Percentiles rank a stretch among this genome's conserved stretches.
phyloP scores from a whole-genome alignment of 2,888 invertebrate genomes.

The Caenorhabditis sp. region DNA sequence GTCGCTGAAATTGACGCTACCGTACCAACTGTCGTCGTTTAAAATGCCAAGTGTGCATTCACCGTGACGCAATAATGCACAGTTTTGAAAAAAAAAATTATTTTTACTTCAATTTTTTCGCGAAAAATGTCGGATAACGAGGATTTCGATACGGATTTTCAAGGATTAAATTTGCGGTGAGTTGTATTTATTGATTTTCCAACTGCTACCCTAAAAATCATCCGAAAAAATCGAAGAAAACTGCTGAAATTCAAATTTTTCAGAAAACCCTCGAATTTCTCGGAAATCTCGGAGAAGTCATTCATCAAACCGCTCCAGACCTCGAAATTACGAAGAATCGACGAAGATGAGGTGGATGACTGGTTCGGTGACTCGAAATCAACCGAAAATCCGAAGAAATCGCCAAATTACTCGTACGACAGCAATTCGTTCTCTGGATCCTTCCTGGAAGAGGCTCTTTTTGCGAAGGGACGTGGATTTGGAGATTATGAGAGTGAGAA shows the following conservation, averaged over 20 bases:
- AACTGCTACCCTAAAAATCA: too few species aligned
- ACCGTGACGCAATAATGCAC: neutral
- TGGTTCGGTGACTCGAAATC: neutral
- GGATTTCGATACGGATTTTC: conserved; percentile 23
- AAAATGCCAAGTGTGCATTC: neutral
- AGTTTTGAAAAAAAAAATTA: too few species aligned
- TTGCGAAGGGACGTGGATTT: conserved; percentile 14
- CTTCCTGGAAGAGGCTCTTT: conserved; percentile 18
- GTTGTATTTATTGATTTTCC: neutral
- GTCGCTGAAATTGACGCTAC: neutral
- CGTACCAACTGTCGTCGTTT: conserved; percentile 9
- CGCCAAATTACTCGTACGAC: conserved; percentile 1
- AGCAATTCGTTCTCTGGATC: conserved; percentile 21
- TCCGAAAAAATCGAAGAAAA: neutral
- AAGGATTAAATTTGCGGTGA: conserved; percentile 19
- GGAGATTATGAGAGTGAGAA: conserved; percentile 7
- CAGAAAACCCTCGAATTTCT: neutral
- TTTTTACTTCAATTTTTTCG: conserved; percentile 6
- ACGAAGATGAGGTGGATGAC: neutral
- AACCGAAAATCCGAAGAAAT: neutral
- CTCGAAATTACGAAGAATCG: neutral
- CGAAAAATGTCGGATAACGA: conserved; percentile 34
- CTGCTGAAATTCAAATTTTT: neutral
- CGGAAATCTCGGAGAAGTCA: neutral
- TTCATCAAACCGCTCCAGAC: neutral